Conservation (phyloP, 2,113 vertebrate genomes). For the Periophthalmus modestus region DNA sequence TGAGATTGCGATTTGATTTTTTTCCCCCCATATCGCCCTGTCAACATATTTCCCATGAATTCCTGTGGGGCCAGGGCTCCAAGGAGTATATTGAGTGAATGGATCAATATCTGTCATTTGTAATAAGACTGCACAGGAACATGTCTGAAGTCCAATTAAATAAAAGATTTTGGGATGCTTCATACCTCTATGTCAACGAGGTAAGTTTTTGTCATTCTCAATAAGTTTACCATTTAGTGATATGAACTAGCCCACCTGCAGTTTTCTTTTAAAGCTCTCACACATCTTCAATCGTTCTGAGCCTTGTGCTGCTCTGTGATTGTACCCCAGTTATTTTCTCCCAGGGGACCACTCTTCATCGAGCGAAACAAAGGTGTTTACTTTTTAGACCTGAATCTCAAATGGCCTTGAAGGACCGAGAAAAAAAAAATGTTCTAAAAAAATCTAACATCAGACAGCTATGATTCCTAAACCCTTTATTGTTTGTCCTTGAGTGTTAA, state of each 20-base stretch:
- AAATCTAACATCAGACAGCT: constrained; percentile 46
- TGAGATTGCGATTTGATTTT: too few relatives aligned
- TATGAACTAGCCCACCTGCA: constrained; percentile 12
- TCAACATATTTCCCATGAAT: too few relatives aligned
- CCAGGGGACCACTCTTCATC: constrained; percentile 45
- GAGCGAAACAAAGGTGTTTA: constrained; percentile 69
- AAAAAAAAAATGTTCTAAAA: constrained; percentile 15
- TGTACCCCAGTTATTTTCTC: constrained; percentile 29
- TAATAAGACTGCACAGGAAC: not conserved
- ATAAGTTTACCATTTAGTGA: constrained; percentile 10
- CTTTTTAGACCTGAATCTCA: constrained; percentile 65
- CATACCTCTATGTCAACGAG: not conserved
- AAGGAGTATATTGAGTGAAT: not conserved
- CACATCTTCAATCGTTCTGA: constrained; percentile 18
- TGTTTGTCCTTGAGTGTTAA: constrained; percentile 78
- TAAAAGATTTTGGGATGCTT: not conserved
- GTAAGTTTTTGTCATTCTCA: constrained; percentile 12
- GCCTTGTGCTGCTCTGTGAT: constrained; percentile 14
- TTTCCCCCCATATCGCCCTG: too few relatives aligned
- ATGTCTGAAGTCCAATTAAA: not conserved
- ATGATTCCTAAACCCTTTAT: constrained; percentile 53
- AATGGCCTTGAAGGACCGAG: constrained; percentile 69
- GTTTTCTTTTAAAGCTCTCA: constrained; percentile 4
- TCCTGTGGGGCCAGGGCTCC: not conserved
- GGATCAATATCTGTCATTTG: not conserved